These are phyloP conservation scores for Labia minor DNA, from an alignment of 2,888 invertebrate genomes.

Conservation along the genomic window DNA sequence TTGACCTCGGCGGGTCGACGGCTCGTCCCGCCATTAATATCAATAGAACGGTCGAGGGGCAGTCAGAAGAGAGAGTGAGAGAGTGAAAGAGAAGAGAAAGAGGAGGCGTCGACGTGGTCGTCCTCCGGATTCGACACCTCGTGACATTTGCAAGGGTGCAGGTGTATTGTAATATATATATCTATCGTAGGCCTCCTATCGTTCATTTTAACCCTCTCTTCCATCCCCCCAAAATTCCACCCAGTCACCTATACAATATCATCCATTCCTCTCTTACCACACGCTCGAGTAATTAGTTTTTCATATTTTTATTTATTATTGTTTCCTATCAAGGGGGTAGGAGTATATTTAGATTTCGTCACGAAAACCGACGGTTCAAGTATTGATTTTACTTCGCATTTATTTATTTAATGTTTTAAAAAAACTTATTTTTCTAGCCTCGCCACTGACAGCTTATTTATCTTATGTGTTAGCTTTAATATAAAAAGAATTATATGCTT, in stretches of 20 bases:
- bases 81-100: too few species aligned
- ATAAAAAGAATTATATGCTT: slow-evolving; percentile 7
- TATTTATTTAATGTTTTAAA: slow-evolving; percentile 3
- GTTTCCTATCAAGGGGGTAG: not conserved
- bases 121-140: slow-evolving; percentile 13
- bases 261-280: not conserved
- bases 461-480: slow-evolving; percentile 8
- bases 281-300: not conserved
- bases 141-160: not conserved
- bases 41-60: slow-evolving; percentile 1
- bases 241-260: not conserved
- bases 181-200: too few species aligned
- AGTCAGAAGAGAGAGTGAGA: too few species aligned
- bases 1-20: slow-evolving; percentile 4
- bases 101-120: not conserved
- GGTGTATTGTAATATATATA: too few species aligned
- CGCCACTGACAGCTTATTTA: slow-evolving; percentile 3
- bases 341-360: slow-evolving; percentile 8
- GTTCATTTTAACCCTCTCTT: too few species aligned
- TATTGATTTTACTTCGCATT: slow-evolving; percentile 13
- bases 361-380: slow-evolving; percentile 13
- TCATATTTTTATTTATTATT: slow-evolving; percentile 8
- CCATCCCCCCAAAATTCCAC: too few species aligned
- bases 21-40: slow-evolving; percentile 13
- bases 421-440: slow-evolving; percentile 13